A percentile compares a stretch with the other conserved stretches of the same genome.
Evolutionary conservation across 2,797 vertebrate genomes (phyloP).

Genomic region (Helostoma temminkii): DNA sequence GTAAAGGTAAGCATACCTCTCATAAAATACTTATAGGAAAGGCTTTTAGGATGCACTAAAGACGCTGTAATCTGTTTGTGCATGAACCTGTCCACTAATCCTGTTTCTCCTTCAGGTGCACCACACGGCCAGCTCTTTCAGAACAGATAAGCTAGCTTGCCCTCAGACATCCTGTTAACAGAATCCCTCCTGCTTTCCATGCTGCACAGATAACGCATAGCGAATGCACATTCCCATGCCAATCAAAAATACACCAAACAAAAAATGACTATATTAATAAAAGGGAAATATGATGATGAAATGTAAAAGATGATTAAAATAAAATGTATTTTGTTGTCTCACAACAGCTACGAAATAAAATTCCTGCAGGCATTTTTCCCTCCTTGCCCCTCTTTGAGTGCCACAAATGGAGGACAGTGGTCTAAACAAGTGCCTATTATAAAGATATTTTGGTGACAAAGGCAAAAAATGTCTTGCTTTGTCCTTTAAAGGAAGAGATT

Average conservation of each 20-base stretch:
- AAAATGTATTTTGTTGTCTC: no score
- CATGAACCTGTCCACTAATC: slow-evolving; percentile 48
- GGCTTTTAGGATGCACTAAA: background rate
- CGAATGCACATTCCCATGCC: background rate
- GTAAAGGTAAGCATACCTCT: background rate
- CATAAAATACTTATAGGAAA: background rate
- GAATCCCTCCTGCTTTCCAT: slow-evolving; percentile 27
- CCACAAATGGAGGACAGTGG: no score
- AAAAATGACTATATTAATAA: background rate
- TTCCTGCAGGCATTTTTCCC: no score
- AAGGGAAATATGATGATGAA: no score
- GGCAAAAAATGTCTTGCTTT: no score
- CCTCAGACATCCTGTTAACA: slow-evolving; percentile 48
- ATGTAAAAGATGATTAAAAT: no score
- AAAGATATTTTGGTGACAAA: no score
- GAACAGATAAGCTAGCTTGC: slow-evolving; percentile 53
- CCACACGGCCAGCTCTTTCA: slow-evolving; percentile 31
- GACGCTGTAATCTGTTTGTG: background rate
- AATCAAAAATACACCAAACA: background rate
- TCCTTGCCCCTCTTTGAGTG: no score
- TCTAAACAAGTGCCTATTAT: no score
- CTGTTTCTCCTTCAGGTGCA: slow-evolving; percentile 55
- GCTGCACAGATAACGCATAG: background rate
- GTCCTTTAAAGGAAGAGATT: no score
- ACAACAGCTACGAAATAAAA: no score